A percentile compares a stretch with the other conserved stretches of the same genome.
Conservation (phyloP, 2,113 vertebrate species). For the Thymallus thymallus region DNA sequence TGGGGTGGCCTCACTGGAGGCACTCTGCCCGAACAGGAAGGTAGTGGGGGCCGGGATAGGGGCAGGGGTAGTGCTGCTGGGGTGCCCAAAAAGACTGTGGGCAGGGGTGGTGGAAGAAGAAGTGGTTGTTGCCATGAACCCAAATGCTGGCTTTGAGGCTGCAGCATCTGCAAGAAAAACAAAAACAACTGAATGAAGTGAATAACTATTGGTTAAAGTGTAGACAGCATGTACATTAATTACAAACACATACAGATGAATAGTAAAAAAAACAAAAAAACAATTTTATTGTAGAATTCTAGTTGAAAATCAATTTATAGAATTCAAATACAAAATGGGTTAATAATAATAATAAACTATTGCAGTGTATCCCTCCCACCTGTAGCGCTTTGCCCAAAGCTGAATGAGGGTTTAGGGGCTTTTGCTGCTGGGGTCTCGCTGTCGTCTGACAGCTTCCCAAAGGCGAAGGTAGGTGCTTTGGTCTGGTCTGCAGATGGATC, state of each 20-base stretch:
- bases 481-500: slow-evolving; percentile 81
- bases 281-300: no score
- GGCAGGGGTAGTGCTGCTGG: slow-evolving; percentile 47
- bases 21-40: slow-evolving; percentile 86
- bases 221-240: no score
- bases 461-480: slow-evolving; percentile 65
- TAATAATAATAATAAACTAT: background rate
- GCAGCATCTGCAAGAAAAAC: slow-evolving; percentile 63
- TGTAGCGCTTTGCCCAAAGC: slow-evolving; percentile 77
- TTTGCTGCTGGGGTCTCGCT: slow-evolving; percentile 69
- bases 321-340: no score
- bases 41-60: slow-evolving; percentile 32
- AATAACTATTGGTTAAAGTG: background rate
- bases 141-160: slow-evolving; percentile 78
- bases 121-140: slow-evolving; percentile 75
- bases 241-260: background rate
- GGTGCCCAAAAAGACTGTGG: slow-evolving; percentile 76
- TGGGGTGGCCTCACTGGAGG: slow-evolving; percentile 70
- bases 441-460: slow-evolving; percentile 81
- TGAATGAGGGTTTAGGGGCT: slow-evolving; percentile 76
- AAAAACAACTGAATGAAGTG: background rate
- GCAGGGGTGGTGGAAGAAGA: slow-evolving; percentile 60
- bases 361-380: slow-evolving; percentile 46
- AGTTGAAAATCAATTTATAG: no score
- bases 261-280: background rate